Conservation (phyloP, 2,888 invertebrate species). For the Gari tellinella region DNA sequence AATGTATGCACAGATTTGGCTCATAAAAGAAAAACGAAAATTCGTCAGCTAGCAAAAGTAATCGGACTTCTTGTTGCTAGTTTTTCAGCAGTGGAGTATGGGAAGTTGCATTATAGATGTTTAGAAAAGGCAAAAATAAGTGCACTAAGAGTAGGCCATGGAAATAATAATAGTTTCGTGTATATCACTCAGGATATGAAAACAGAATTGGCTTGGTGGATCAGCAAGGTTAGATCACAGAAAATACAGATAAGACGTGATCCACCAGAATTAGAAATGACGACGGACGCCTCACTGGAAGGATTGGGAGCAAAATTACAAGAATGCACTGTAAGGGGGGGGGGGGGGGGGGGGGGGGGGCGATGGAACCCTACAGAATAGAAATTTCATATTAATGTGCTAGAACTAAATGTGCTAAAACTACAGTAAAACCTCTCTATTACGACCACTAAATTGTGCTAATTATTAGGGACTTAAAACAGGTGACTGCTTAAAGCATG, state of each 20-base stretch:
- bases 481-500: too few species aligned
- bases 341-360: conserved; percentile 8
- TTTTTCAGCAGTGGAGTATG: conserved; percentile 20
- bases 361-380: conserved; percentile 19
- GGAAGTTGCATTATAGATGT: conserved; percentile 10
- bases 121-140: conserved; percentile 26
- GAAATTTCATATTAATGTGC: conserved; percentile 20
- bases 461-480: too few species aligned
- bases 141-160: conserved; percentile 6
- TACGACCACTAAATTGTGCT: too few species aligned
- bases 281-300: conserved; percentile 24
- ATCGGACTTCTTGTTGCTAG: conserved; percentile 7
- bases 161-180: conserved; percentile 27
- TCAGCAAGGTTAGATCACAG: conserved; percentile 12
- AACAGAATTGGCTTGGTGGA: conserved; percentile 25
- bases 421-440: too few species aligned
- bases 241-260: not conserved
- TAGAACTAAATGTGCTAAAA: too few species aligned
- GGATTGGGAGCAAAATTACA: conserved; percentile 31
- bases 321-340: too few species aligned
- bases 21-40: not conserved
- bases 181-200: conserved; percentile 10
- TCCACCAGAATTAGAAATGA: conserved; percentile 3
- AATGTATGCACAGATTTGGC: not conserved
- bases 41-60: conserved; percentile 2